Evolutionary conservation across 2,888 invertebrate species (phyloP).

Genomic region (Drosophila tripunctata): DNA sequence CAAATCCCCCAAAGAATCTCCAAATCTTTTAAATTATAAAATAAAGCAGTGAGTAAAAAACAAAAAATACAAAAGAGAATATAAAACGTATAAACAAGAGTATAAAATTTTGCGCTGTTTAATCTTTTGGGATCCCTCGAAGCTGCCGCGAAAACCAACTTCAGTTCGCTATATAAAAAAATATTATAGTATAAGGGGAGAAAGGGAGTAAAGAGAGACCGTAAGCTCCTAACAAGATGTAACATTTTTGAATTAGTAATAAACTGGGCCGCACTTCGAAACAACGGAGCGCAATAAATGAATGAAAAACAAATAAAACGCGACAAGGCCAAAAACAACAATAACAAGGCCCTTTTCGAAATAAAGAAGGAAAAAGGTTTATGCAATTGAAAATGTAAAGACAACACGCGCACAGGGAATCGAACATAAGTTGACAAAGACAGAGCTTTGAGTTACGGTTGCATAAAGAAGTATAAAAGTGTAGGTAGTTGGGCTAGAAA

Average conservation of each 20-base stretch:
- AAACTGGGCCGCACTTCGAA: constrained; percentile 62
- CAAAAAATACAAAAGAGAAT: constrained; percentile 7
- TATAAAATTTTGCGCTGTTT: constrained; percentile 46
- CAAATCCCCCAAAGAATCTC: constrained; percentile 50
- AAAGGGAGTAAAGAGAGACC: neutral
- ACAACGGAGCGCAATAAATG: constrained; percentile 61
- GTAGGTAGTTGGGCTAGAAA: neutral
- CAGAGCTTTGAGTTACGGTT: constrained; percentile 3
- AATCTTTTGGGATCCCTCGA: constrained; percentile 54
- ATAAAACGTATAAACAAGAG: constrained; percentile 43
- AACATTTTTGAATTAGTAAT: constrained; percentile 77
- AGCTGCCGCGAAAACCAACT: constrained; percentile 18
- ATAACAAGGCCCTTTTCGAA: neutral
- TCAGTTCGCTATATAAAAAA: neutral
- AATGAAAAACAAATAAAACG: constrained; percentile 67
- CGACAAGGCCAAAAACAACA: constrained; percentile 28
- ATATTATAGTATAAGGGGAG: neutral
- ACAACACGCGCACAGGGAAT: constrained; percentile 33
- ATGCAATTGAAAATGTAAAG: constrained; percentile 43
- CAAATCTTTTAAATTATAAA: constrained; percentile 68
- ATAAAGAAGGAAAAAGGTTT: constrained; percentile 35
- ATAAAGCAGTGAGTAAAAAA: constrained; percentile 34
- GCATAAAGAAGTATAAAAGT: neutral
- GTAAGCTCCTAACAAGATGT: constrained; percentile 62
- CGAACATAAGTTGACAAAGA: constrained; percentile 41